phyloP scores from a whole-genome alignment of 2,113 vertebrate genomes.

The Procavia capensis region DNA sequence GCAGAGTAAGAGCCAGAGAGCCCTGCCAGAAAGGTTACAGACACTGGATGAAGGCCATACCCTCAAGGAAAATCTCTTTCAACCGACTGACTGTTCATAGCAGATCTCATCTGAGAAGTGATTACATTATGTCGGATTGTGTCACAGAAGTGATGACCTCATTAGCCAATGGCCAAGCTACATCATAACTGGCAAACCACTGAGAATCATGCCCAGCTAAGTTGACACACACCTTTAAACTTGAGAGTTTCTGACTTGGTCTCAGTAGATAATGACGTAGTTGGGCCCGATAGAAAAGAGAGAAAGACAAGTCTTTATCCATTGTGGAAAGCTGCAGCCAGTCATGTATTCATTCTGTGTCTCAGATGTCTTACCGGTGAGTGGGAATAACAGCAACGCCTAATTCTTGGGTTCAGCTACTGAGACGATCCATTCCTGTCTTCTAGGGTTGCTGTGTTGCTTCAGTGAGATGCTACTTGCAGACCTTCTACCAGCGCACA shows the following conservation, averaged over 20 bases:
- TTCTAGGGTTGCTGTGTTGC: not conserved
- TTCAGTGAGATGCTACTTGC: not conserved
- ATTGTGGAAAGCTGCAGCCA: not conserved
- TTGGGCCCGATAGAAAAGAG: not conserved
- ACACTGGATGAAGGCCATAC: too few relatives aligned
- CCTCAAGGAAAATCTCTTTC: too few relatives aligned
- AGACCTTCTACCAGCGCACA: not conserved
- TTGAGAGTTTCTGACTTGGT: not conserved
- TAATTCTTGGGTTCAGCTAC: not conserved
- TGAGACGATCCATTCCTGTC: not conserved
- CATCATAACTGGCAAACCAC: too few relatives aligned
- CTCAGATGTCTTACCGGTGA: not conserved
- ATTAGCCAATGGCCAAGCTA: too few relatives aligned
- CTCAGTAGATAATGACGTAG: not conserved
- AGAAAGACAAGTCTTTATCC: not conserved
- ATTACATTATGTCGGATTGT: too few relatives aligned
- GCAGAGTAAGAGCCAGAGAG: too few relatives aligned
- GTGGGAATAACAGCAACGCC: not conserved
- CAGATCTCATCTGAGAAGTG: too few relatives aligned
- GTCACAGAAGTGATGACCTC: too few relatives aligned
- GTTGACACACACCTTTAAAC: too few relatives aligned
- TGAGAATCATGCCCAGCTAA: too few relatives aligned
- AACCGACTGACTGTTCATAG: too few relatives aligned
- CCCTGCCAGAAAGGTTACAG: too few relatives aligned
- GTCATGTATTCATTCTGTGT: not conserved